Evolutionary conservation across 2,888 invertebrate species (phyloP).

Genomic region (Spatulosminthurus flaviceps): DNA sequence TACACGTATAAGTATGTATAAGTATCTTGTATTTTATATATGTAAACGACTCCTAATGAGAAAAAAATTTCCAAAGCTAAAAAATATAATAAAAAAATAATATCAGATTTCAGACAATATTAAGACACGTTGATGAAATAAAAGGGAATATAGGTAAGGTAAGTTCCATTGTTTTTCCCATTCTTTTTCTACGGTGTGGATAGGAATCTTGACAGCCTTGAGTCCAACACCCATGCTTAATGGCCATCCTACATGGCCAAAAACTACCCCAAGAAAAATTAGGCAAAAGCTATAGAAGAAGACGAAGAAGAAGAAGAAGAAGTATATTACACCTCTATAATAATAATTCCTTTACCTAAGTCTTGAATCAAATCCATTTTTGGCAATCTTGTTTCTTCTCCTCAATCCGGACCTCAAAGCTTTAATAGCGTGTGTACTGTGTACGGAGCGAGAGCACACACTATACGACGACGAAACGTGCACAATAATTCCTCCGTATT

Average conservation of each 20-base stretch:
- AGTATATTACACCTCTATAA: slow-evolving; percentile 11
- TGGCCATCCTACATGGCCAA: slow-evolving; percentile 43
- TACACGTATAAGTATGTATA: no score
- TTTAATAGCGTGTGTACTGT: background rate
- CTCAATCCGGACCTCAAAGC: background rate
- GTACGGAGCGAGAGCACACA: background rate
- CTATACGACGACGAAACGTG: background rate
- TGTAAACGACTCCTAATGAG: no score
- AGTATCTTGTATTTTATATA: no score
- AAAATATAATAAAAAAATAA: no score
- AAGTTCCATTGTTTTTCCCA: slow-evolving; percentile 10
- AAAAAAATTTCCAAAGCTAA: no score
- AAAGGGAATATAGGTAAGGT: slow-evolving; percentile 44
- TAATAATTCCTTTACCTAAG: slow-evolving; percentile 37
- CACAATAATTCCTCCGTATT: background rate
- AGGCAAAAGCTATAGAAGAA: no score
- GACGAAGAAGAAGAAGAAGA: no score
- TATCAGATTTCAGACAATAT: slow-evolving; percentile 32
- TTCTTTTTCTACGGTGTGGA: background rate
- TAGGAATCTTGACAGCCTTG: slow-evolving; percentile 43
- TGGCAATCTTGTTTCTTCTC: slow-evolving; percentile 27
- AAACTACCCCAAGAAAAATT: slow-evolving; percentile 30
- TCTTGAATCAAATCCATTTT: slow-evolving; percentile 44
- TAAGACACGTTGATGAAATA: no score
- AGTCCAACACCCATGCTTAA: slow-evolving; percentile 42